phyloP scores from a whole-genome alignment of 2,113 vertebrate species.

The Semnornis frantzii region DNA sequence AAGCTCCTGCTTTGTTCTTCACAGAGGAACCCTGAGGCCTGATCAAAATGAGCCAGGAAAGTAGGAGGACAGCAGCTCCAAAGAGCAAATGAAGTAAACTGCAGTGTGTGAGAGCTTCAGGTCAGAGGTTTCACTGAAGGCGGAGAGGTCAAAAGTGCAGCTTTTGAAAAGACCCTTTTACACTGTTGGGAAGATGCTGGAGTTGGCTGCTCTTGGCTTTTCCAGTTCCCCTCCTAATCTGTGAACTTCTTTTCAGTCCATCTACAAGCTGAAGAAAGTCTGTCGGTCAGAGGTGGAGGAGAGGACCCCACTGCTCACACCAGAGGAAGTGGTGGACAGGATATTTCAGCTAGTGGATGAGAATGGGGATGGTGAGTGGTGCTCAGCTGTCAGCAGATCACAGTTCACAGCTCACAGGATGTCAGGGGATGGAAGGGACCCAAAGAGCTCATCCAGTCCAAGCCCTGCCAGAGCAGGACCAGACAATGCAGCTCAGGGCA shows the following conservation, averaged over 20 bases:
- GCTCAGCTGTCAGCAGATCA: neutral
- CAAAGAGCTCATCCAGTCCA: neutral
- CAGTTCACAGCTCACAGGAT: too few relatives aligned
- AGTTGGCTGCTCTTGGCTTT: neutral
- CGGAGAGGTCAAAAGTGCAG: neutral
- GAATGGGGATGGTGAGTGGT: conserved; percentile 90
- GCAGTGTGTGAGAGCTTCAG: rapidly evolving
- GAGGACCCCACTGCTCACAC: conserved; percentile 82
- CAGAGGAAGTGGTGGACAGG: conserved; percentile 93
- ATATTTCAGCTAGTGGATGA: conserved; percentile 96
- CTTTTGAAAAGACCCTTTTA: neutral
- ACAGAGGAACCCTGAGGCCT: neutral
- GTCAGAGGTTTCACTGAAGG: neutral
- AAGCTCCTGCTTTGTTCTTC: neutral
- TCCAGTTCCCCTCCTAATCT: neutral
- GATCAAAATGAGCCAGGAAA: rapidly evolving
- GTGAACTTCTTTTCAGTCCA: conserved; percentile 76
- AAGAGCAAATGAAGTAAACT: neutral
- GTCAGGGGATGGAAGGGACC: too few relatives aligned
- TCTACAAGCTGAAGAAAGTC: conserved; percentile 92
- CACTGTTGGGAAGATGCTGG: neutral
- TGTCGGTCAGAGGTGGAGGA: conserved; percentile 81
- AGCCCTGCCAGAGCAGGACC: neutral
- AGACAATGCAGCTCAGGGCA: too few relatives aligned
- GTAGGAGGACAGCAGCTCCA: neutral